Conservation (phyloP, 2,113 vertebrate genomes). For the Neotragus moschatus region DNA sequence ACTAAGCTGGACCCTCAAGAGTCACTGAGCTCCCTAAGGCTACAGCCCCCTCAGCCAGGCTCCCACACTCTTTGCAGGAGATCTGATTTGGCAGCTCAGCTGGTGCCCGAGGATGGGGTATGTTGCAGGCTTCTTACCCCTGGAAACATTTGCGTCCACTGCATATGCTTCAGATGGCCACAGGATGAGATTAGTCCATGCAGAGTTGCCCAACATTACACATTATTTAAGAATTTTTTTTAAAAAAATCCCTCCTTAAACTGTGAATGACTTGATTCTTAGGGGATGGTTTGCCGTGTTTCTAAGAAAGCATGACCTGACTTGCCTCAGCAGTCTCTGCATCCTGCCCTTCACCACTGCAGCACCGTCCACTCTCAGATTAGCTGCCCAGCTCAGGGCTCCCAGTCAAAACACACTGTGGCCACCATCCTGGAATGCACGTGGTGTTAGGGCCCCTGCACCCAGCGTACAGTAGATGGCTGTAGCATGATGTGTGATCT, state of each 20-base stretch:
- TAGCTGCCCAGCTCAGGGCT: conserved; percentile 19
- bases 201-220: neutral
- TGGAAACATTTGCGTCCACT: neutral
- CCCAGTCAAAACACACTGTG: conserved; percentile 31
- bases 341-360: neutral
- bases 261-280: conserved; percentile 4
- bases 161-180: neutral
- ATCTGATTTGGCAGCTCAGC: too few relatives aligned
- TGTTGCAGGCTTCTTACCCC: neutral
- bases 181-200: neutral
- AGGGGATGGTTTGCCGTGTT: neutral
- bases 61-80: neutral
- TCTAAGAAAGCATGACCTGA: conserved; percentile 25
- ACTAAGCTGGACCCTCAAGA: neutral
- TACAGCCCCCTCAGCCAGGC: neutral
- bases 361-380: neutral
- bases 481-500: conserved; percentile 80
- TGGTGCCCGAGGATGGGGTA: accelerated
- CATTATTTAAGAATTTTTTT: neutral
- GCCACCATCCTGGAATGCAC: conserved; percentile 75
- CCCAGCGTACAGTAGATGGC: conserved; percentile 66
- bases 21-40: neutral
- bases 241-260: neutral
- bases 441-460: conserved; percentile 72
- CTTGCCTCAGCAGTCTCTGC: neutral